Conservation (phyloP, 2,888 invertebrate species). For the Diarsia brunnea region DNA sequence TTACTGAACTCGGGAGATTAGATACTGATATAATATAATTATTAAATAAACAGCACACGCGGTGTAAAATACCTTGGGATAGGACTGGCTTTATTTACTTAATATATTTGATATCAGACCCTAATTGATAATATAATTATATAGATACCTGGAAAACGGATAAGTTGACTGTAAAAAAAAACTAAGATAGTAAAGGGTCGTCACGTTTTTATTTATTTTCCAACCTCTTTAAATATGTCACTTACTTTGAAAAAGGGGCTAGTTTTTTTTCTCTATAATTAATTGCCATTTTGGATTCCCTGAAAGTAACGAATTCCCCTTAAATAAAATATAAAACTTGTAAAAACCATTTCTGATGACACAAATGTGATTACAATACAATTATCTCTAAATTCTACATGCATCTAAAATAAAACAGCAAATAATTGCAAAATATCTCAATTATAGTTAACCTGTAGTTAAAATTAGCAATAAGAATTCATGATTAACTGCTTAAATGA, state of each 20-base stretch:
- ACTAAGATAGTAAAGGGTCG: too few species aligned
- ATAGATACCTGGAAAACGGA: too few species aligned
- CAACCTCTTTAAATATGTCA: too few species aligned
- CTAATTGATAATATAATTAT: not conserved
- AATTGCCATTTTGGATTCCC: not conserved
- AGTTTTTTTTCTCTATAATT: not conserved
- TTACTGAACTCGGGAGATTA: conserved; percentile 57
- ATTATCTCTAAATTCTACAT: not conserved
- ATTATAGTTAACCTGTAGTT: conserved; percentile 43
- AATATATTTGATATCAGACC: not conserved
- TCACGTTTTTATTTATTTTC: too few species aligned
- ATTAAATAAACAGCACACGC: conserved; percentile 39
- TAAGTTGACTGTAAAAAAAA: too few species aligned
- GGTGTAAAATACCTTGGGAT: conserved; percentile 48
- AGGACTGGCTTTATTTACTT: conserved; percentile 35
- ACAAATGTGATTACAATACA: not conserved
- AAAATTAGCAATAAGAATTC: conserved; percentile 53
- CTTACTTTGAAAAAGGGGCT: not conserved
- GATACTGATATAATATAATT: conserved; percentile 47
- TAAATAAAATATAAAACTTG: not conserved
- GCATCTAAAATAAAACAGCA: not conserved
- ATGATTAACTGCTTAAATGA: conserved; percentile 60
- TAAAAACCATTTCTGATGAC: not conserved
- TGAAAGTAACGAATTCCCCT: not conserved
- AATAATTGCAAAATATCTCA: conserved; percentile 11